phyloP scores from a whole-genome alignment of 2,113 vertebrate species.

The Columba livia region DNA sequence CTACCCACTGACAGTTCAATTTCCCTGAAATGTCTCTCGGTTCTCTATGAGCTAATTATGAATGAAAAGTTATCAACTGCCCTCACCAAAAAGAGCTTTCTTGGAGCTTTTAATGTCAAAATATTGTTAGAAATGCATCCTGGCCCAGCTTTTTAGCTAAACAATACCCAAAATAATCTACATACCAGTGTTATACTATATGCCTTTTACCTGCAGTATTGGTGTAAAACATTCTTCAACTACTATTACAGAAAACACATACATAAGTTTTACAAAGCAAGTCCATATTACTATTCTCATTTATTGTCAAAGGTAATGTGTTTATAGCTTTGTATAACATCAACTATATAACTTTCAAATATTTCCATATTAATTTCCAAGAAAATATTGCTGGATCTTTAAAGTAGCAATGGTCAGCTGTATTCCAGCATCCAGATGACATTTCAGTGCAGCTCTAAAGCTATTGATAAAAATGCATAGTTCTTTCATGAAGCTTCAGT shows the following conservation, averaged over 20 bases:
- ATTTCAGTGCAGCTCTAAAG: slow-evolving; percentile 3
- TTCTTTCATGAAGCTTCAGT: slow-evolving; percentile 20
- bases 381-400: slow-evolving; percentile 19
- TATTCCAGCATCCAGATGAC: slow-evolving; percentile 4
- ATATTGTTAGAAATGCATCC: slow-evolving; percentile 92
- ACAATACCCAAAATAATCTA: slow-evolving; percentile 85
- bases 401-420: slow-evolving; percentile 9
- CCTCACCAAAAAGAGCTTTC: slow-evolving; percentile 88
- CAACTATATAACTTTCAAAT: slow-evolving; percentile 34
- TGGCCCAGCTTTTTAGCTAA: slow-evolving; percentile 76
- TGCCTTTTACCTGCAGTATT: slow-evolving; percentile 76
- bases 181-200: slow-evolving; percentile 82
- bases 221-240: slow-evolving; percentile 71
- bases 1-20: slow-evolving; percentile 99
- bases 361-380: slow-evolving; percentile 16
- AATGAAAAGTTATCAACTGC: slow-evolving; percentile 99
- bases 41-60: slow-evolving; percentile 98
- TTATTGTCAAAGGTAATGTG: background rate
- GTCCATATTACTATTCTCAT: slow-evolving; percentile 10
- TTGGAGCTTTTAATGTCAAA: slow-evolving; percentile 96
- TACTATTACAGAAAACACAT: background rate
- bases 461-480: slow-evolving; percentile 28
- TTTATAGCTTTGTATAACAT: slow-evolving; percentile 4
- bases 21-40: slow-evolving; percentile 95
- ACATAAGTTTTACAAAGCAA: slow-evolving; percentile 45